Conservation (phyloP, 2,113 vertebrate species). For the Phrynosoma platyrhinos region DNA sequence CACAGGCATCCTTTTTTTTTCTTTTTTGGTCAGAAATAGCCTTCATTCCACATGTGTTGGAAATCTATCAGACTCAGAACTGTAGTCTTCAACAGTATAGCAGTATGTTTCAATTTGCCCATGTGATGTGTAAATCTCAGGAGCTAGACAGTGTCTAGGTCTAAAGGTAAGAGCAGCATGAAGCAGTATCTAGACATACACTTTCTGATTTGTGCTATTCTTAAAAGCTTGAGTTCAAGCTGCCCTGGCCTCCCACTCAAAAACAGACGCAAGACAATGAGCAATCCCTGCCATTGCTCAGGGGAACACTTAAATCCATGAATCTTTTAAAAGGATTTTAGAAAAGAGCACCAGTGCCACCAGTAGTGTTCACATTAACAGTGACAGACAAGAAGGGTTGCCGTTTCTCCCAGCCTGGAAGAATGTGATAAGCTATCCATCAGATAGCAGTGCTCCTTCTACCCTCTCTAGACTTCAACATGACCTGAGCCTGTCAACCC, state of each 20-base stretch:
- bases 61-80: background rate
- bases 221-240: constrained; percentile 17
- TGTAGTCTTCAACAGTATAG: background rate
- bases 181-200: background rate
- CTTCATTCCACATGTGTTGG: background rate
- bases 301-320: constrained; percentile 7
- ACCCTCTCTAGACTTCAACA: background rate
- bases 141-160: background rate
- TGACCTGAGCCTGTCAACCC: background rate
- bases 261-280: constrained; percentile 1
- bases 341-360: background rate
- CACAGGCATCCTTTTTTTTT: background rate
- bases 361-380: background rate
- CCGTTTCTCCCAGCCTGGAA: background rate
- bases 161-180: constrained; percentile 17
- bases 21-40: background rate
- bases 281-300: constrained; percentile 10
- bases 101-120: background rate
- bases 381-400: background rate
- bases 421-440: background rate
- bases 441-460: background rate
- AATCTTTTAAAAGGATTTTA: constrained; percentile 17
- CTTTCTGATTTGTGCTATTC: constrained; percentile 19
- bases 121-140: background rate
- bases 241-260: constrained; percentile 14